Conservation (phyloP, 2,797 vertebrate species). For the Schizopygopsis malacanthus region DNA sequence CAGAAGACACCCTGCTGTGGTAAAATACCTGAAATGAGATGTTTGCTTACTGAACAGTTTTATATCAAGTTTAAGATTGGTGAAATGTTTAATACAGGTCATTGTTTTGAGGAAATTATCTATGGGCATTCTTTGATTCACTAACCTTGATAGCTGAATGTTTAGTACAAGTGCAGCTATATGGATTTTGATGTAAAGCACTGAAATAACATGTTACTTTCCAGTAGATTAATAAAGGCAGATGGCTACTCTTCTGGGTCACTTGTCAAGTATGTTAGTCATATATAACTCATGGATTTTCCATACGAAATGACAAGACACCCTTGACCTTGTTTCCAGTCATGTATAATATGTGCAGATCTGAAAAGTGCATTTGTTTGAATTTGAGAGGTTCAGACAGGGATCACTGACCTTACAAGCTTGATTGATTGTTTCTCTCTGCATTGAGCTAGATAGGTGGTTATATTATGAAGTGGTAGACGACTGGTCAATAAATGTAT, state of each 20-base stretch:
- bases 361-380: constrained; percentile 14
- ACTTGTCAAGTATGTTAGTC: not conserved
- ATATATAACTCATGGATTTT: not conserved
- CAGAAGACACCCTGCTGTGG: constrained; percentile 1
- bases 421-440: constrained; percentile 31
- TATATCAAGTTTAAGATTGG: not conserved
- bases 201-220: not conserved
- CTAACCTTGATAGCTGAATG: not conserved
- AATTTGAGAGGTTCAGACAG: constrained; percentile 24
- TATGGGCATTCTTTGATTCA: not conserved
- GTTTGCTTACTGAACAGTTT: not conserved
- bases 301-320: not conserved
- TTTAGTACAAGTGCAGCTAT: not conserved
- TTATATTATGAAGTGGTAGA: constrained; percentile 23
- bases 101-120: not conserved
- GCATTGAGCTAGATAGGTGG: constrained; percentile 7
- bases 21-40: constrained; percentile 10
- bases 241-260: not conserved
- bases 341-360: not conserved
- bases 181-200: not conserved
- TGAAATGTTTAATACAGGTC: not conserved
- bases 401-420: constrained; percentile 29
- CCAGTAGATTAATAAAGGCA: not conserved
- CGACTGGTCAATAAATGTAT: constrained; percentile 28
- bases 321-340: constrained; percentile 22